phyloP scores from a whole-genome alignment of 2,113 vertebrate species.

The Cheirogaleus medius region DNA sequence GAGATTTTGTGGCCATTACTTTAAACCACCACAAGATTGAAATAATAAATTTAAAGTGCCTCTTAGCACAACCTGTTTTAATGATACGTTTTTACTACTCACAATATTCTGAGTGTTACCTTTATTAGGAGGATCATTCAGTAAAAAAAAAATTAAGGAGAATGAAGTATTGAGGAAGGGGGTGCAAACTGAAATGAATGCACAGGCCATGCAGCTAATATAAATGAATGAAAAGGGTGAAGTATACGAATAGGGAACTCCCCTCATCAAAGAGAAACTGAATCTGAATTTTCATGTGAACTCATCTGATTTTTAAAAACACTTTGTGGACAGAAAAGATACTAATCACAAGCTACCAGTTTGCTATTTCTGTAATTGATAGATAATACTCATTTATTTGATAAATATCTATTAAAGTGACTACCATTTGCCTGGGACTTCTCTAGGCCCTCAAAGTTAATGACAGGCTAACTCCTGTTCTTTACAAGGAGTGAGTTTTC shows the following conservation, averaged over 20 bases:
- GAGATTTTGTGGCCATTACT: not conserved
- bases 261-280: not conserved
- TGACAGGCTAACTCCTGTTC: not conserved
- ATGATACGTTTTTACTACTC: not conserved
- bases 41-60: not conserved
- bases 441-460: not conserved
- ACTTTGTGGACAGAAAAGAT: not conserved
- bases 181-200: not conserved
- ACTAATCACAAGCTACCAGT: not conserved
- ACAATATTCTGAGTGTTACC: not conserved
- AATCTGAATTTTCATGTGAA: not conserved
- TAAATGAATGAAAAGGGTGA: not conserved
- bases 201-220: not conserved
- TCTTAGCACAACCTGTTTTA: not conserved
- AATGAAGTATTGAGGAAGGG: not conserved
- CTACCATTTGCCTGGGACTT: not conserved
- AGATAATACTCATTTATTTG: not conserved
- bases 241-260: not conserved
- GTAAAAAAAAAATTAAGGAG: not conserved
- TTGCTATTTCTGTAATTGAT: not conserved
- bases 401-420: not conserved
- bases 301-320: not conserved
- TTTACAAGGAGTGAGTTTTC: conserved; percentile 19
- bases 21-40: not conserved
- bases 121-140: conserved; percentile 31